These are phyloP conservation scores for Calephelis perditalis DNA, from an alignment of 2,888 invertebrate genomes.

Conservation along the genomic window DNA sequence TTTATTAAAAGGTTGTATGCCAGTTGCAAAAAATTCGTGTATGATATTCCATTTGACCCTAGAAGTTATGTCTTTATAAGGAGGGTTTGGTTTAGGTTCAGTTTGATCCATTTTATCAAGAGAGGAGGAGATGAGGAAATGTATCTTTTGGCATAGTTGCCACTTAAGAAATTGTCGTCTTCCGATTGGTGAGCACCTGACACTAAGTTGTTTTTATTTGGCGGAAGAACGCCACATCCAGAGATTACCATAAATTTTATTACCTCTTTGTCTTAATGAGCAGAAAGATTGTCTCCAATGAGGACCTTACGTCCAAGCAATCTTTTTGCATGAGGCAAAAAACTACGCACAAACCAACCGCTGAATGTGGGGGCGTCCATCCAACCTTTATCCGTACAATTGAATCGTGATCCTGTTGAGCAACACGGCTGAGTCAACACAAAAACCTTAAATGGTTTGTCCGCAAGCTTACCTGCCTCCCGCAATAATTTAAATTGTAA, in stretches of 20 bases:
- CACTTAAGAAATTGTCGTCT: neutral
- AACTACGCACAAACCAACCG: neutral
- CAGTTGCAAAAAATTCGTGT: no score
- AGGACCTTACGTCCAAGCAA: neutral
- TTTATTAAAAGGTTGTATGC: no score
- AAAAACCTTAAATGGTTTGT: no score
- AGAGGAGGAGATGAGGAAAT: neutral
- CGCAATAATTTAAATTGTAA: no score
- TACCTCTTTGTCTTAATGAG: no score
- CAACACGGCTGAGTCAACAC: neutral
- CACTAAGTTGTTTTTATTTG: conserved; percentile 4
- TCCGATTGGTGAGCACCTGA: conserved; percentile 1
- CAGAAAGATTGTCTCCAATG: neutral
- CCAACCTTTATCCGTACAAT: neutral
- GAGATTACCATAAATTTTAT: neutral
- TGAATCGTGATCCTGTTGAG: neutral
- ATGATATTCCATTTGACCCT: no score
- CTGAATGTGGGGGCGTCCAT: neutral
- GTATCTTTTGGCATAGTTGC: neutral
- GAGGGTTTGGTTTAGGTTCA: no score
- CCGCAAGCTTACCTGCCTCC: no score
- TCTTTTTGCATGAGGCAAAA: neutral
- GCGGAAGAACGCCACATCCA: neutral
- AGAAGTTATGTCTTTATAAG: no score
- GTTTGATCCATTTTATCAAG: no score